phyloP scores from a whole-genome alignment of 2,797 vertebrate genomes.

The Hydrocynus forskahlii region DNA sequence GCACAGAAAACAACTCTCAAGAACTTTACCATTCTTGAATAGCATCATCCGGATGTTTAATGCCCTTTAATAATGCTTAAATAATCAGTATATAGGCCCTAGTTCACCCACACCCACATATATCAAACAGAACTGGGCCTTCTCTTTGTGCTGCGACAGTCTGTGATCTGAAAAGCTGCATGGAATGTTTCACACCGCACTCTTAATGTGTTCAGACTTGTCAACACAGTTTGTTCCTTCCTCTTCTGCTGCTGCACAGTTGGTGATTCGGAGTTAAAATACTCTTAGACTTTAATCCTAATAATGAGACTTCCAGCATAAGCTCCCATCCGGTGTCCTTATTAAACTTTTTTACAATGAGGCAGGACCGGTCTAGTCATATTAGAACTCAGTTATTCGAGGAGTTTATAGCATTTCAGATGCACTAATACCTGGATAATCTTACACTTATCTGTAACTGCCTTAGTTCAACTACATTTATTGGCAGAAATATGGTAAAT shows the following conservation, averaged over 20 bases:
- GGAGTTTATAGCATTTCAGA: neutral
- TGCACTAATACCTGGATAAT: neutral
- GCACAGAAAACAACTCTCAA: no score
- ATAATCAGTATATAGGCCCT: no score
- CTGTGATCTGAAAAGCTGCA: constrained; percentile 57
- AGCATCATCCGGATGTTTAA: no score
- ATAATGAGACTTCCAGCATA: constrained; percentile 67
- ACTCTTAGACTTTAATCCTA: constrained; percentile 62
- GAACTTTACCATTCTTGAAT: no score
- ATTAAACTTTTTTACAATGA: neutral
- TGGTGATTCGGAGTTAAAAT: constrained; percentile 50
- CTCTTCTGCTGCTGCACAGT: constrained; percentile 55
- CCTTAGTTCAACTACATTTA: neutral
- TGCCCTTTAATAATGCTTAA: no score
- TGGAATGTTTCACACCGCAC: constrained; percentile 48
- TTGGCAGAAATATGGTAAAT: neutral
- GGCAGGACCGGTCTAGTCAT: constrained; percentile 7
- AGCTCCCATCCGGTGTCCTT: neutral
- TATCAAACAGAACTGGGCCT: neutral
- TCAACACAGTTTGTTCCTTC: constrained; percentile 51
- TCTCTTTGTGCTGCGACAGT: neutral
- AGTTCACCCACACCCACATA: neutral
- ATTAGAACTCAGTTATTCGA: neutral
- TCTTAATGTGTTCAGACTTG: constrained; percentile 68
- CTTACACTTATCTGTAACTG: neutral